Conservation (phyloP, 2,888 invertebrate genomes). For the Lochmaea capreae region DNA sequence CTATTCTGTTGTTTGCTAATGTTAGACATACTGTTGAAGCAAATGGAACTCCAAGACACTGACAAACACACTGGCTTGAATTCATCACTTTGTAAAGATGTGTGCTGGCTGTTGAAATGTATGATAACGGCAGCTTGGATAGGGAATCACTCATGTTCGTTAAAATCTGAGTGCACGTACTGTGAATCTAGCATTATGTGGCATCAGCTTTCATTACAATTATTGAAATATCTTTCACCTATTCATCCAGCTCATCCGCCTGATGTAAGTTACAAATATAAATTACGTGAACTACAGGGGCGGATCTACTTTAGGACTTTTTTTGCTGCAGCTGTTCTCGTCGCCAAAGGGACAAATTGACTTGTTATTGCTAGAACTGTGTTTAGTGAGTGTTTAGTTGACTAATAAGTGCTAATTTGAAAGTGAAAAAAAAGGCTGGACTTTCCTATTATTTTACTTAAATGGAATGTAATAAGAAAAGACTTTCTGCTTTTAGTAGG, state of each 20-base stretch:
- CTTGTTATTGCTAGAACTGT: too few species aligned
- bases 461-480: too few species aligned
- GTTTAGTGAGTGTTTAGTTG: too few species aligned
- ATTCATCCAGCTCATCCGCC: constrained; percentile 79
- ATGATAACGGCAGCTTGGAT: constrained; percentile 83
- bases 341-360: too few species aligned
- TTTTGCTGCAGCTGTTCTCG: too few species aligned
- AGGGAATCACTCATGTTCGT: constrained; percentile 72
- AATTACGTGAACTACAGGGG: neutral
- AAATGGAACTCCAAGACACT: constrained; percentile 91
- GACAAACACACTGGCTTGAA: constrained; percentile 84
- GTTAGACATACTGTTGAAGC: constrained; percentile 94
- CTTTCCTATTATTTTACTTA: too few species aligned
- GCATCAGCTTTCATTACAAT: constrained; percentile 88
- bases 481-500: too few species aligned
- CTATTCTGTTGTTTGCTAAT: constrained; percentile 96
- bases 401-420: too few species aligned
- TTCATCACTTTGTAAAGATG: constrained; percentile 79
- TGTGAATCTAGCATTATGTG: constrained; percentile 95
- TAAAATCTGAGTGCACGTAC: constrained; percentile 83
- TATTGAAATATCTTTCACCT: constrained; percentile 84
- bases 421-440: too few species aligned
- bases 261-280: constrained; percentile 71
- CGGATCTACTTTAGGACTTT: neutral
- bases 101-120: constrained; percentile 78